Percentiles rank a stretch among this genome's conserved stretches.
Conservation (phyloP, 1,140 invertebrate genomes). For the Ips typographus region DNA sequence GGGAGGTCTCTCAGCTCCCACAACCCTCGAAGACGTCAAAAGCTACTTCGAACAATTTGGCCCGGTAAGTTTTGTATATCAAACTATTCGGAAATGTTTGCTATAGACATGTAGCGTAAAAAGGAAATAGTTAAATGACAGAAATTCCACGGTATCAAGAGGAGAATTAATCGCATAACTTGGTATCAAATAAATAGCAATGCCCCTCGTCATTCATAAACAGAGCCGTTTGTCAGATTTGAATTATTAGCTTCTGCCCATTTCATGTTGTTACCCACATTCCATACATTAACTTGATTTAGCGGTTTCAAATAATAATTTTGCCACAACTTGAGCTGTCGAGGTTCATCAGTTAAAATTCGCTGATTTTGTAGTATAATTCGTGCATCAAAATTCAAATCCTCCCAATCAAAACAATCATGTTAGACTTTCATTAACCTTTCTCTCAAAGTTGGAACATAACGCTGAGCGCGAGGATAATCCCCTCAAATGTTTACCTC, state of each 20-base stretch:
- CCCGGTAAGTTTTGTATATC: constrained; percentile 76
- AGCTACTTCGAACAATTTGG: constrained; percentile 99
- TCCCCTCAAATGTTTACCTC: constrained; percentile 17
- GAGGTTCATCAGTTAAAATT: background rate
- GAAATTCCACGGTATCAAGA: background rate
- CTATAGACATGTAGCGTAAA: no score
- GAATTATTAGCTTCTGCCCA: constrained; percentile 2
- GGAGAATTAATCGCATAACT: background rate
- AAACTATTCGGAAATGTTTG: no score
- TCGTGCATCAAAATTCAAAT: constrained; percentile 1
- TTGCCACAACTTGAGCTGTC: background rate
- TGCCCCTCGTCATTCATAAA: constrained; percentile 2
- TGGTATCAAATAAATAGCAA: constrained; percentile 2
- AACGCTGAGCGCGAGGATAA: constrained; percentile 15
- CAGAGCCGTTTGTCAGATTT: constrained; percentile 4
- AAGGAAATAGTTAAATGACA: background rate
- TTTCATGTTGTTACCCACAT: background rate
- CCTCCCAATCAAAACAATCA: constrained; percentile 5
- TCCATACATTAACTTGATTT: constrained; percentile 6
- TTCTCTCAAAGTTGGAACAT: background rate
- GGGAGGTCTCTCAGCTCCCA: constrained; percentile 97
- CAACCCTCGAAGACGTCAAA: constrained; percentile 99
- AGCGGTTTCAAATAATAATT: background rate
- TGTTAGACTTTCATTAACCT: background rate
- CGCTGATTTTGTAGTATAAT: background rate